Evolutionary conservation across 2,888 invertebrate species (phyloP).

Genomic region (Crepidodera aurea): DNA sequence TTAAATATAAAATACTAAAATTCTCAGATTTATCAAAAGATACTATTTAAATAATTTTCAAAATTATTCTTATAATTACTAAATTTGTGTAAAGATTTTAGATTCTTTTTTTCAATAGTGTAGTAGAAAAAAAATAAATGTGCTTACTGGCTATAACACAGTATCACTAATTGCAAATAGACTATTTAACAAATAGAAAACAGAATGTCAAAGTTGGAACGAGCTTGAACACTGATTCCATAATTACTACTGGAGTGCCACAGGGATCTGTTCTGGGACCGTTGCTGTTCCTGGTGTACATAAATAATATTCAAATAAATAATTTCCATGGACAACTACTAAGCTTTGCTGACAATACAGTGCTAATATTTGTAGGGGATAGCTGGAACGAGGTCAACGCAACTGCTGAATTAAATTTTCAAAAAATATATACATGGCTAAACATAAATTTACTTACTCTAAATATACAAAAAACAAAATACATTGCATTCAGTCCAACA

Average conservation of each 20-base stretch:
- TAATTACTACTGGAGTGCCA: not conserved
- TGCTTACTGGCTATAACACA: too few relatives aligned
- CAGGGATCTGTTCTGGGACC: too few relatives aligned
- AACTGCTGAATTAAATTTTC: not conserved
- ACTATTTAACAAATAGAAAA: slow-evolving; percentile 7
- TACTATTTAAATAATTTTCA: too few relatives aligned
- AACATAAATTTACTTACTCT: not conserved
- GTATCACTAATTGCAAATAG: too few relatives aligned
- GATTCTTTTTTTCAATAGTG: too few relatives aligned
- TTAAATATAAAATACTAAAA: too few relatives aligned
- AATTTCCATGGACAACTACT: not conserved
- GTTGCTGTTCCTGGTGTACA: too few relatives aligned
- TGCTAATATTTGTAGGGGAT: not conserved
- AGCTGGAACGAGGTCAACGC: not conserved
- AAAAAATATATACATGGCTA: not conserved
- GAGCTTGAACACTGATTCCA: not conserved
- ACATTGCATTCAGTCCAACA: slow-evolving; percentile 1
- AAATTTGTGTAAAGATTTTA: too few relatives aligned
- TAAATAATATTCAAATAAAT: not conserved
- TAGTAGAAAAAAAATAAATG: too few relatives aligned
- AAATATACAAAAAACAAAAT: slow-evolving; percentile 3
- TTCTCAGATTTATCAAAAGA: too few relatives aligned
- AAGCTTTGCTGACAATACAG: slow-evolving; percentile 1
- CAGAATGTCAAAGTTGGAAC: not conserved
- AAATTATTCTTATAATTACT: too few relatives aligned